These are phyloP conservation scores for Nasonia giraulti DNA, from an alignment of 1,140 invertebrate species.

Conservation along the genomic window DNA sequence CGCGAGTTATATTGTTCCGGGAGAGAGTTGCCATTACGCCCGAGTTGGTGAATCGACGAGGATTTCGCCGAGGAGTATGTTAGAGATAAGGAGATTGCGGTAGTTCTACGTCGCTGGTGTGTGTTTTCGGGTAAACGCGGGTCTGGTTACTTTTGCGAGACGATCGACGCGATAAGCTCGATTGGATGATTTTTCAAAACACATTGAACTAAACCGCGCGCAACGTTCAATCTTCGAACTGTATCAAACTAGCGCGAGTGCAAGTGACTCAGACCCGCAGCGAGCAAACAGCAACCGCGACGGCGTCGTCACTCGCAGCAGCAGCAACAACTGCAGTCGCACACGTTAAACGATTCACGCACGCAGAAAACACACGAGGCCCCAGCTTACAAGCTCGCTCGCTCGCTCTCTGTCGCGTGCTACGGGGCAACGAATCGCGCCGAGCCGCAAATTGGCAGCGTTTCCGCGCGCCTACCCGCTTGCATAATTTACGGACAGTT, in stretches of 20 bases:
- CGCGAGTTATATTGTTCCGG: not conserved
- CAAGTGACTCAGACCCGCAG: not conserved
- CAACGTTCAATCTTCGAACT: not conserved
- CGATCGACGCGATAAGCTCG: slow-evolving; percentile 21
- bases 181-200: not conserved
- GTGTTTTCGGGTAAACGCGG: not conserved
- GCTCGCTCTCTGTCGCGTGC: not conserved
- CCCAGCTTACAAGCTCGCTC: not conserved
- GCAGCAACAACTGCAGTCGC: not conserved
- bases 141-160: too few species aligned
- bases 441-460: not conserved
- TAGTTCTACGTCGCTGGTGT: not conserved
- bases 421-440: not conserved
- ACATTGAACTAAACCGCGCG: too few species aligned
- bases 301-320: not conserved
- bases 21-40: too few species aligned
- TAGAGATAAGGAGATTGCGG: slow-evolving; percentile 23
- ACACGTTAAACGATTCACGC: not conserved
- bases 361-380: not conserved
- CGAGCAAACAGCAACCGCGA: too few species aligned
- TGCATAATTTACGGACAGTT: not conserved
- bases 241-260: not conserved
- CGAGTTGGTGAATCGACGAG: not conserved
- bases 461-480: not conserved
- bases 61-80: not conserved